These are phyloP conservation scores for Pituophis catenifer DNA, from an alignment of 2,113 vertebrate species.

Conservation along the genomic window DNA sequence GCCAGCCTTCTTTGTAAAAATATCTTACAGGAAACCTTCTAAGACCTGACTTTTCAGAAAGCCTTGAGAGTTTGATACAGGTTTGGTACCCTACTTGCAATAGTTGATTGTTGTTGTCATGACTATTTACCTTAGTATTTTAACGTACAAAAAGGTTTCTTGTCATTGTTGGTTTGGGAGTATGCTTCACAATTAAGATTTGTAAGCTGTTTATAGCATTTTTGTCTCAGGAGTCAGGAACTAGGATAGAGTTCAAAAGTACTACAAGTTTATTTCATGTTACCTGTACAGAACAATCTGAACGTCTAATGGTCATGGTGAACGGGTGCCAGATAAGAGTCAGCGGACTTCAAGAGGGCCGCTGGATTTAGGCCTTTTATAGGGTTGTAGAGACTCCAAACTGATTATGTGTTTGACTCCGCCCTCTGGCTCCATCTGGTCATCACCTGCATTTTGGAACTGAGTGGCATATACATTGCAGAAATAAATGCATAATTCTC, in stretches of 20 bases:
- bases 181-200: background rate
- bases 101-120: background rate
- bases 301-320: background rate
- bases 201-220: background rate
- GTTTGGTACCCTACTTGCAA: background rate
- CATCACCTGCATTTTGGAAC: background rate
- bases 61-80: background rate
- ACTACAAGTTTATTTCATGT: background rate
- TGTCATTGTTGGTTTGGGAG: background rate
- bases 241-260: background rate
- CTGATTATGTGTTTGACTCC: background rate
- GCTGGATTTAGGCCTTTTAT: background rate
- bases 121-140: background rate
- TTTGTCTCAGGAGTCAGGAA: background rate
- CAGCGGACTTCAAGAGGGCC: background rate
- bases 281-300: background rate
- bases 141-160: background rate
- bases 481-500: background rate
- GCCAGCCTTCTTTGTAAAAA: background rate
- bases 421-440: background rate
- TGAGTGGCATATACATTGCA: background rate
- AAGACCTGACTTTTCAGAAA: background rate
- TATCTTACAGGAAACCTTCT: background rate
- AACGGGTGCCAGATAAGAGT: background rate
- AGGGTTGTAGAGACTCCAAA: background rate